These are phyloP conservation scores for Odontophorus gujanensis DNA, from an alignment of 2,113 vertebrate species.

Conservation along the genomic window DNA sequence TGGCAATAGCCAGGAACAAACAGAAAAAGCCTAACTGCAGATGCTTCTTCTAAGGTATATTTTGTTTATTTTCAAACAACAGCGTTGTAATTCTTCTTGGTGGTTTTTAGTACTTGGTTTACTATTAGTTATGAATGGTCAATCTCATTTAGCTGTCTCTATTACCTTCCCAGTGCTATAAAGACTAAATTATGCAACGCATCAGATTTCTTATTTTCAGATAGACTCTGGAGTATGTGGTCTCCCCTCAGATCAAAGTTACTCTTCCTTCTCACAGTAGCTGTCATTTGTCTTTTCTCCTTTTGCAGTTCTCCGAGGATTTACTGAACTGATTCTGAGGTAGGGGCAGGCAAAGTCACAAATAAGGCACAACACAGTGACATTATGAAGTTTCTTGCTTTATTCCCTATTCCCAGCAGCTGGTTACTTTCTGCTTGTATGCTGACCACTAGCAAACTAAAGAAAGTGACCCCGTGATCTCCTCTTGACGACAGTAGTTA, in stretches of 20 bases:
- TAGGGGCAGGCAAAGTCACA: neutral
- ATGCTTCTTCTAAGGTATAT: neutral
- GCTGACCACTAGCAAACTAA: neutral
- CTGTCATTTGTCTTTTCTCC: neutral
- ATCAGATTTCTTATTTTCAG: neutral
- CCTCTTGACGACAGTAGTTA: neutral
- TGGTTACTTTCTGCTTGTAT: neutral
- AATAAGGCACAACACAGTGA: neutral
- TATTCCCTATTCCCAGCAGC: neutral
- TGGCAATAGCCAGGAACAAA: neutral
- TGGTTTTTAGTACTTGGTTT: neutral
- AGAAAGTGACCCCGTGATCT: neutral
- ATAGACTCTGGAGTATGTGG: neutral
- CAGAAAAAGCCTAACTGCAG: neutral
- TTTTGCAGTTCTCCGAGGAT: neutral
- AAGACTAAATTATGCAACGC: neutral
- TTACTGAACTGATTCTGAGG: neutral
- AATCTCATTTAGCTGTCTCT: neutral
- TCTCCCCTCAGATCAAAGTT: neutral
- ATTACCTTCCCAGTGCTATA: neutral
- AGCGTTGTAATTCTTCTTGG: neutral
- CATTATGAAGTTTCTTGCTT: neutral
- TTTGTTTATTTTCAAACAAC: neutral
- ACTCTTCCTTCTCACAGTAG: neutral
- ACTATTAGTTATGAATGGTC: neutral